phyloP scores from a whole-genome alignment of 2,797 vertebrate species.

The Pangasius sanitwongsei region DNA sequence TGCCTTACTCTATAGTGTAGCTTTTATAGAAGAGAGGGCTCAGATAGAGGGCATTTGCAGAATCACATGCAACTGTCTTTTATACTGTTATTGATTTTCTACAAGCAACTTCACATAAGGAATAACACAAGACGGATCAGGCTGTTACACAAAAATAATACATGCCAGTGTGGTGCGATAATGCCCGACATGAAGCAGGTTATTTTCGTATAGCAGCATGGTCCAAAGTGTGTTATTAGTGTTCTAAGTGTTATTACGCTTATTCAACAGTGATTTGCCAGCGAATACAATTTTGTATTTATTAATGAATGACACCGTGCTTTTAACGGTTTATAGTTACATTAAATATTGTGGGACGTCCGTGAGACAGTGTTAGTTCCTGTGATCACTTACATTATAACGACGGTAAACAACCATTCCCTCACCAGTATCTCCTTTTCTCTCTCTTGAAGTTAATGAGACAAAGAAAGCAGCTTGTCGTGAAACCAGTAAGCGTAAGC shows the following conservation, averaged over 20 bases:
- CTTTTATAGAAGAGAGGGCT: not conserved
- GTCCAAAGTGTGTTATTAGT: not conserved
- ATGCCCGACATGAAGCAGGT: not conserved
- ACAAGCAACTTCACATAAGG: not conserved
- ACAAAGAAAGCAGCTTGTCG: not conserved
- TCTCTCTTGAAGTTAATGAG: not conserved
- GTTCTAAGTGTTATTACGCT: not conserved
- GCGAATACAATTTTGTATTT: not conserved
- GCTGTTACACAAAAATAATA: not conserved
- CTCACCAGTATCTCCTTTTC: not conserved
- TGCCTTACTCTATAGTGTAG: not conserved
- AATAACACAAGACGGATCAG: not conserved
- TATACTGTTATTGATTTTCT: conserved; percentile 6
- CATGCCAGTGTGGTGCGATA: not conserved
- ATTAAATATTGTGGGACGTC: not conserved
- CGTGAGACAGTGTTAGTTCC: not conserved
- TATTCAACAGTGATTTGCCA: not conserved
- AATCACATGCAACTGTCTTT: not conserved
- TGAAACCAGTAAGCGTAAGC: not conserved
- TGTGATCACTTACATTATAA: not conserved
- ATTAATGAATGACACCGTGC: not conserved
- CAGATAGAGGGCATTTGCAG: not conserved
- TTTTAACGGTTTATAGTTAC: not conserved
- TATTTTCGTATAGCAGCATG: not conserved
- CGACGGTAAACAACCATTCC: not conserved